Conservation (phyloP, 2,797 vertebrate species). For the Pseudochaenichthys georgianus region DNA sequence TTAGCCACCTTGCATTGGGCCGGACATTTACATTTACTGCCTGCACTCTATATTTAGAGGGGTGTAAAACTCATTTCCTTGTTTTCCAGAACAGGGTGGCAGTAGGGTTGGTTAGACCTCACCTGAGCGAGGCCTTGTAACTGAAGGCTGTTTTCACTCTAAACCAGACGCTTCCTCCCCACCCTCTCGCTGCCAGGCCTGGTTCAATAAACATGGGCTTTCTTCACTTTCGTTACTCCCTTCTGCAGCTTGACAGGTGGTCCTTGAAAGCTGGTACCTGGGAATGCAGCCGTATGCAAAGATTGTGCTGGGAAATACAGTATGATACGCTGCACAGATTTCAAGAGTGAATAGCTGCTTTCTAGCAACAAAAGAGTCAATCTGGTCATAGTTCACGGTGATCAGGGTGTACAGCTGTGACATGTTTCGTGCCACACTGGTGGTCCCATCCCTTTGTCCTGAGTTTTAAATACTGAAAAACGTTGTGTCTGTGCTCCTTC, state of each 20-base stretch:
- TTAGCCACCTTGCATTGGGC: conserved; percentile 26
- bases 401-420: conserved; percentile 31
- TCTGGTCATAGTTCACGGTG: conserved; percentile 54
- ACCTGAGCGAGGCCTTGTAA: conserved; percentile 57
- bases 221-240: conserved; percentile 57
- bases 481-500: conserved; percentile 42
- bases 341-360: conserved; percentile 38
- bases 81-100: conserved; percentile 55
- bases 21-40: conserved; percentile 50
- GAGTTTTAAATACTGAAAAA: conserved; percentile 14
- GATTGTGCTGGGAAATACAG: conserved; percentile 31
- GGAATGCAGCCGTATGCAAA: conserved; percentile 34
- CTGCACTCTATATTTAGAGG: conserved; percentile 62
- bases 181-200: conserved; percentile 55
- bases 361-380: conserved; percentile 38
- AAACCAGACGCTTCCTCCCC: conserved; percentile 79
- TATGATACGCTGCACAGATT: conserved; percentile 29
- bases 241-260: conserved; percentile 67
- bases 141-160: conserved; percentile 72
- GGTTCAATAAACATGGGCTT: conserved; percentile 69
- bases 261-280: conserved; percentile 58
- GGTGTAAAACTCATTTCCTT: conserved; percentile 65
- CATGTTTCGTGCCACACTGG: conserved; percentile 6
- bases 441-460: background rate
- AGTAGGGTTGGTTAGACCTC: conserved; percentile 54